Evolutionary conservation across 2,797 vertebrate species (phyloP), one percentile per base, ranked within the genome.

Genomic region (Danio kyathit): DNA sequence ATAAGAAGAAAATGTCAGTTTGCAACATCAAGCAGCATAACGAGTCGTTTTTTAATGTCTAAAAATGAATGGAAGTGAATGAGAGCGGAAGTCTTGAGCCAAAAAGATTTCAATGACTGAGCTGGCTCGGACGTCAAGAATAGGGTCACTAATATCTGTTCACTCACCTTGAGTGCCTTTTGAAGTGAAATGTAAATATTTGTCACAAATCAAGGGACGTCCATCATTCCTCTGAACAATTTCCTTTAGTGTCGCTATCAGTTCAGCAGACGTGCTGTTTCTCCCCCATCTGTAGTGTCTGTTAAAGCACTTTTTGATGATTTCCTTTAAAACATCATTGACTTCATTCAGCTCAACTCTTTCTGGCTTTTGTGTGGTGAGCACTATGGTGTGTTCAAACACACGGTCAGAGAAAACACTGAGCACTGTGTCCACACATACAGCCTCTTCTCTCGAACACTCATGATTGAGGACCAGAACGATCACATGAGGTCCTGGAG

Each of bases 401-500:
- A 69, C 66, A 38, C 46, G 29, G 19, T 69, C 19, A 16, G 66
- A 51, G 66, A 69, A n/a, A 51, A 69, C 43, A 38, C 5, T 6
- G 13, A 69, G 66, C 19, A 69, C 7, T 0, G n/a, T 16, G 46
- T 69, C 66, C 13, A 69, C 1, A 2, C 21, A 51, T 13, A 0
- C 66, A 38, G 49, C 29, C 17, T 69, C 66, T 51, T 69, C 66
- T 69, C 66, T 69, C 9, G 46, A 69, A 38, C 66, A 69, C 46
- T 51, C 7, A 3, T 19, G 46, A 49, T 51, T 69, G 41, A 66
- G 64, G n/a, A 66, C 43, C 66, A 69, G 66, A 69, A 69, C 0
- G 46, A 69, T 51, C 46, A 66, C 43, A 13, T 66, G 64, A 66
- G 64, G 64, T 66, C 64, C 64, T 7, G 64, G 64, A 5, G 17